phyloP scores from a whole-genome alignment of 2,797 vertebrate species.

The Hoplostethus mediterraneus region DNA sequence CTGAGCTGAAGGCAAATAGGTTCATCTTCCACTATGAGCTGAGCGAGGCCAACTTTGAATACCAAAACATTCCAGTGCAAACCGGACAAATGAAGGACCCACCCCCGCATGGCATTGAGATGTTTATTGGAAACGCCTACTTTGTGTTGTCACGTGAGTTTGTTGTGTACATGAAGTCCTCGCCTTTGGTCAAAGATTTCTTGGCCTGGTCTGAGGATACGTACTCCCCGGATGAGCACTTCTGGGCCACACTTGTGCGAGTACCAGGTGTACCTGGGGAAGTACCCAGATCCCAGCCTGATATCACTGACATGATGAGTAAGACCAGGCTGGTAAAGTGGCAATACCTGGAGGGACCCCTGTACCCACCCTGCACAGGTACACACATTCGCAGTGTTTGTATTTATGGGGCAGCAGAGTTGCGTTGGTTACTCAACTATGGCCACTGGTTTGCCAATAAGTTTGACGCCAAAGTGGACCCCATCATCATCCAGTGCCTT shows the following conservation, averaged over 20 bases:
- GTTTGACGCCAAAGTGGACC: constrained; percentile 92
- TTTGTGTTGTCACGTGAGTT: constrained; percentile 91
- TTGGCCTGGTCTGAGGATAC: constrained; percentile 93
- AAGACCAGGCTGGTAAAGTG: constrained; percentile 95
- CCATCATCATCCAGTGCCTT: constrained; percentile 91
- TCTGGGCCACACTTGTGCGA: constrained; percentile 93
- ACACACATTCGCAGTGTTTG: constrained; percentile 90
- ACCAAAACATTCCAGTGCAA: constrained; percentile 84
- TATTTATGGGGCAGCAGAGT: constrained; percentile 90
- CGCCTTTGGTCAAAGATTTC: constrained; percentile 86
- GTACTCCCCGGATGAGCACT: constrained; percentile 95
- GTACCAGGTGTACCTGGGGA: constrained; percentile 90
- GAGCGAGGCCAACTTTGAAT: constrained; percentile 78
- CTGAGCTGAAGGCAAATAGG: constrained; percentile 83
- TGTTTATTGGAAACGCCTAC: constrained; percentile 94
- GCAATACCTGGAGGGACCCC: constrained; percentile 87
- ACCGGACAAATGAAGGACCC: constrained; percentile 82
- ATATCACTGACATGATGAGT: constrained; percentile 92
- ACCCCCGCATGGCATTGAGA: constrained; percentile 88
- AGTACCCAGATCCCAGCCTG: constrained; percentile 82
- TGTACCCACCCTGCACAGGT: constrained; percentile 92
- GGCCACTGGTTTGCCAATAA: constrained; percentile 98
- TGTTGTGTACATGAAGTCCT: constrained; percentile 80
- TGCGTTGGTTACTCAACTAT: constrained; percentile 90
- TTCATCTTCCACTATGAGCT: constrained; percentile 88